Percentiles rank a stretch among this genome's conserved stretches.
Evolutionary conservation across 2,888 invertebrate species (phyloP).

Genomic region (Luperina nickerlii): DNA sequence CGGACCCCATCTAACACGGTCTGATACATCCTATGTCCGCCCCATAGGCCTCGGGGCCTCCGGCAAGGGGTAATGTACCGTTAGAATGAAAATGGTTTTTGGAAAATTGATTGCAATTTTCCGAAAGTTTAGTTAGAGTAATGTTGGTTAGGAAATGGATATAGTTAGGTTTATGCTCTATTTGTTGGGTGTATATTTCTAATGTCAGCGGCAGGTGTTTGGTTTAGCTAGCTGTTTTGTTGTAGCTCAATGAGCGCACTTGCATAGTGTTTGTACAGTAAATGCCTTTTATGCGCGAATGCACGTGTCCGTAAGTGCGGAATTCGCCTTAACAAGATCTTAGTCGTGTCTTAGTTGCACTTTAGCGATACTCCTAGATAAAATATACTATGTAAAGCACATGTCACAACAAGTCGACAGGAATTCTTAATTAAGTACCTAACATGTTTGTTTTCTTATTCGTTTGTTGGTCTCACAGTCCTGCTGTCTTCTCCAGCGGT

Average conservation of each 20-base stretch:
- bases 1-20: conserved; percentile 53
- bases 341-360: background rate
- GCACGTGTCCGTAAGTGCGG: conserved; percentile 11
- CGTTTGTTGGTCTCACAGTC: background rate
- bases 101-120: conserved; percentile 56
- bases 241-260: too few species aligned
- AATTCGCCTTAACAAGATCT: conserved; percentile 12
- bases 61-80: conserved; percentile 44
- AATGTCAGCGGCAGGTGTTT: conserved; percentile 8
- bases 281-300: background rate
- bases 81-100: conserved; percentile 37
- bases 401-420: background rate
- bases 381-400: background rate
- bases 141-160: conserved; percentile 10
- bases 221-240: background rate
- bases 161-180: conserved; percentile 3
- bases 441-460: background rate
- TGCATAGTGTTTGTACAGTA: background rate
- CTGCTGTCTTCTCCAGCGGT: background rate
- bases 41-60: conserved; percentile 1
- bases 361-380: conserved; percentile 5
- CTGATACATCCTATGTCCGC: conserved; percentile 46
- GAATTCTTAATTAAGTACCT: background rate
- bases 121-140: conserved; percentile 28
- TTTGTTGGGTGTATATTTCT: conserved; percentile 1